Evolutionary conservation across 2,797 vertebrate genomes (phyloP), one percentile per base, ranked within the genome.

Genomic region (Salmo trutta): DNA sequence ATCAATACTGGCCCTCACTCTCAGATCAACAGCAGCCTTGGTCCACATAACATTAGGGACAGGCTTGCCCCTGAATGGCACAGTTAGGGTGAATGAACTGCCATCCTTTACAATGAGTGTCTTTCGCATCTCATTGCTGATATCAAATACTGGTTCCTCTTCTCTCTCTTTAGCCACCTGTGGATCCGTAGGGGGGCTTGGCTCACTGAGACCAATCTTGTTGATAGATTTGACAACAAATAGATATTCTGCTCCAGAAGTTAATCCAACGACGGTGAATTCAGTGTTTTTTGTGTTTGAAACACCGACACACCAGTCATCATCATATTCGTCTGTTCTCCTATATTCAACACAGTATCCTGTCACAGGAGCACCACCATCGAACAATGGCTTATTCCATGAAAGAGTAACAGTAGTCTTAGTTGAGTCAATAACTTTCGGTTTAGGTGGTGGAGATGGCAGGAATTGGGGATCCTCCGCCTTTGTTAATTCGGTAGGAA

Each of bases 331-430:
- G 81, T 93, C 88, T 71, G 92, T 92, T 90, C 89, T 95, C 88
- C 95, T 97, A 88, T 96, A 98, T 91, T 99, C 97, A 80, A 99
- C 95, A 79, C 93, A 93, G 85, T 99, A 99, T 75, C 96, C 96
- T 12, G 93, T 98, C 84, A 99, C 88, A 81, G 94, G 93, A 69
- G 97, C 90, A 79, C 98, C 98, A 81, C 98, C 98, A 88, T 99
- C 98, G 94, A 98, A 99, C 77, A 99, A 82, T 5, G 98, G 97
- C 84, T 97, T 99, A 88, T 94, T 95, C 98, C 98, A 99, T 81
- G 94, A 84, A 72, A 98, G 91, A 81, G 96, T 96, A 86, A 99
- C 93, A 73, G 93, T 95, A 81, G 96, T 94, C 87, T 92, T 97
- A 75, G 96, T 89, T 27, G 95, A 98, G 91, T 99, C 97, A 7